Conservation (phyloP, 2,888 invertebrate species). For the Synergus laeviventris region DNA sequence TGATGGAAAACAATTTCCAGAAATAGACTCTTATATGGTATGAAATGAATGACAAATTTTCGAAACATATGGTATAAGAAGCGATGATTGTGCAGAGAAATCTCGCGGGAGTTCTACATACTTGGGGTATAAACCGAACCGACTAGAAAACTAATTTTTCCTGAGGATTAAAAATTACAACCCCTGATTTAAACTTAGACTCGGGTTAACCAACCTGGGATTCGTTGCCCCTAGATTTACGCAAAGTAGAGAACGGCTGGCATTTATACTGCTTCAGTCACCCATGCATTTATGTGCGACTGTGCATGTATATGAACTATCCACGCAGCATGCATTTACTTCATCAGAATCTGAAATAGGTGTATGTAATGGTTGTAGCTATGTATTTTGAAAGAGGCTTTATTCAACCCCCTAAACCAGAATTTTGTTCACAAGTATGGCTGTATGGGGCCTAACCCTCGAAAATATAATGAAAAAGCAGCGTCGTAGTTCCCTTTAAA, state of each 20-base stretch:
- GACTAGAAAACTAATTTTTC: not conserved
- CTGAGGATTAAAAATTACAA: not conserved
- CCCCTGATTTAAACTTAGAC: not conserved
- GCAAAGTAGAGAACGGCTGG: conserved; percentile 44
- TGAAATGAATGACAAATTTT: no score
- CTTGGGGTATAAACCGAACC: no score
- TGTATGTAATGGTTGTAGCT: not conserved
- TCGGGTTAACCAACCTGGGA: conserved; percentile 1
- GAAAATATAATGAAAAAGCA: conserved; percentile 10
- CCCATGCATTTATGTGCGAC: not conserved
- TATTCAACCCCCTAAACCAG: conserved; percentile 41
- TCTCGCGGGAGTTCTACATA: no score
- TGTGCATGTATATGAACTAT: not conserved
- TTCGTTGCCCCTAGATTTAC: not conserved
- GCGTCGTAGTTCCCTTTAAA: not conserved
- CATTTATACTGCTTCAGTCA: conserved; percentile 56
- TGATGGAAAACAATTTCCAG: not conserved
- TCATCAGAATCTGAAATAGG: conserved; percentile 1
- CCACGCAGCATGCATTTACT: not conserved
- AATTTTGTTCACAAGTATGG: not conserved
- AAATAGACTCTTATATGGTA: not conserved
- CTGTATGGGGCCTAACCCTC: not conserved
- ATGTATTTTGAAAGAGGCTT: conserved; percentile 37
- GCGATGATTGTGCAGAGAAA: no score
- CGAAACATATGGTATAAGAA: no score